Percentiles rank a stretch among this genome's conserved stretches.
Evolutionary conservation across 2,888 invertebrate species (phyloP).

Genomic region (Uropetala carovei): DNA sequence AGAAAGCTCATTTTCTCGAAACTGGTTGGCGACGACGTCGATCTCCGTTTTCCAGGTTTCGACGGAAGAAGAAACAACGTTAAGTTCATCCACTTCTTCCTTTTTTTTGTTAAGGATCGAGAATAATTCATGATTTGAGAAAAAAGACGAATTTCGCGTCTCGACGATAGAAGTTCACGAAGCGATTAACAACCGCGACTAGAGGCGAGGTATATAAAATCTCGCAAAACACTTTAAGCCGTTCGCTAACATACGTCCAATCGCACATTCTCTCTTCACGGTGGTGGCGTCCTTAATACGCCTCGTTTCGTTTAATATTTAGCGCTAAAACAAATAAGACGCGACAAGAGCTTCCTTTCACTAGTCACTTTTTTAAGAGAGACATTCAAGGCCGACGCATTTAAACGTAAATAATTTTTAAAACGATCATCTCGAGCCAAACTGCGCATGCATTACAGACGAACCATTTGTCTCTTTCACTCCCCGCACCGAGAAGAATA

Average conservation of each 20-base stretch:
- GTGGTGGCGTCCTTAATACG: background rate
- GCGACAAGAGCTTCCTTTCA: conserved; percentile 16
- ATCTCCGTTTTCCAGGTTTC: too few species aligned
- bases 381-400: background rate
- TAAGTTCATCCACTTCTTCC: too few species aligned
- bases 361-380: background rate
- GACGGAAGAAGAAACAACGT: too few species aligned
- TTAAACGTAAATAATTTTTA: conserved; percentile 1
- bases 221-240: too few species aligned
- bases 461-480: background rate
- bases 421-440: background rate
- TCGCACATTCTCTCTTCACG: background rate
- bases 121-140: too few species aligned
- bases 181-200: too few species aligned
- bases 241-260: background rate
- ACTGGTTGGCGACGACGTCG: too few species aligned
- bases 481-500: background rate
- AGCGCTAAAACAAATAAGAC: background rate
- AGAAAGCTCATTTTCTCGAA: too few species aligned
- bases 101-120: too few species aligned
- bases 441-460: background rate
- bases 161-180: too few species aligned
- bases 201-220: too few species aligned
- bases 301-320: conserved; percentile 3
- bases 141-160: too few species aligned